A percentile compares a stretch with the other conserved stretches of the same genome.
These are phyloP conservation scores for Condylostylus longicornis DNA, from an alignment of 1,140 invertebrate genomes.

Conservation along the genomic window DNA sequence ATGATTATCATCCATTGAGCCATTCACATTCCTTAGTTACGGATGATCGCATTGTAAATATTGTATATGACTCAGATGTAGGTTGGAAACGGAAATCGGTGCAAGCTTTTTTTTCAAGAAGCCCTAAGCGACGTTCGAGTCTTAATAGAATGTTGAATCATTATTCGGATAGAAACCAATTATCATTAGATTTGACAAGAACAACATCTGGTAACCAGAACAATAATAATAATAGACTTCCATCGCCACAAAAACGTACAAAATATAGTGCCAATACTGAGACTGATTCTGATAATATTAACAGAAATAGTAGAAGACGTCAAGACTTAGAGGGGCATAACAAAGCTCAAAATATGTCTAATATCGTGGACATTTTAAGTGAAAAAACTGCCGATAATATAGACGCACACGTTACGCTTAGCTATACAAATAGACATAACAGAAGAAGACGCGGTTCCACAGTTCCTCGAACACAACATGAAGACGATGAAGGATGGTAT, in stretches of 20 bases:
- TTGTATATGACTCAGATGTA: constrained; percentile 33
- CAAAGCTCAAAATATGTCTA: not conserved
- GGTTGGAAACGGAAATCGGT: constrained; percentile 31
- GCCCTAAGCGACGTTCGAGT: constrained; percentile 16
- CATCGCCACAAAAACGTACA: not conserved
- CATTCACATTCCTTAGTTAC: constrained; percentile 33
- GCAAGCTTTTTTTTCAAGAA: constrained; percentile 20
- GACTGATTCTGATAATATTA: no score
- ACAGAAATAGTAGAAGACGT: not conserved
- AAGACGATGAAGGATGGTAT: not conserved
- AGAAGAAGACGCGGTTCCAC: no score
- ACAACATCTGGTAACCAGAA: no score
- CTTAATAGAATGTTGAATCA: no score
- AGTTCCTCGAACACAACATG: not conserved
- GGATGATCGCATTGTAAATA: constrained; percentile 32
- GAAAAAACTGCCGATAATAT: not conserved
- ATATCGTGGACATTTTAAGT: no score
- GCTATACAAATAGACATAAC: no score
- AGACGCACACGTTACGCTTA: no score
- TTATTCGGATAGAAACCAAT: no score
- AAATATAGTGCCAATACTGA: no score
- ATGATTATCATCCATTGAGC: constrained; percentile 22
- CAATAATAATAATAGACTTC: not conserved
- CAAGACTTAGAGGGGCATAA: not conserved
- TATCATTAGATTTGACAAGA: constrained; percentile 26